Base-by-base conservation (phyloP, 1,140 invertebrate genomes). In the Halotydeus destructor region DNA sequence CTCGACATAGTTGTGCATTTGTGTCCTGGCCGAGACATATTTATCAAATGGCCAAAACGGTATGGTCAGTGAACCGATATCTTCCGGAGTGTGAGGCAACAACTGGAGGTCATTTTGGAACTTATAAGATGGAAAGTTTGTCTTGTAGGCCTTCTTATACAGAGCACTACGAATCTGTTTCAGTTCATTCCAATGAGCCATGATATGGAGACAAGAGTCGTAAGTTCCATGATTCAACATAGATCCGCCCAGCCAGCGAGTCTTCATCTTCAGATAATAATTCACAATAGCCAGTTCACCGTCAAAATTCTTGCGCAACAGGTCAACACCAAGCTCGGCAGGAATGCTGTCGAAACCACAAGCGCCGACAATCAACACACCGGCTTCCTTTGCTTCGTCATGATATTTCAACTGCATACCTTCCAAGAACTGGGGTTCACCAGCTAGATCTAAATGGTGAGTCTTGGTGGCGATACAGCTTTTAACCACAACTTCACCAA, bases 391-490 rank as follows among this genome's bases (percentile, higher is more conserved):
- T 0, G 89, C 89, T 38, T 65, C 57, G 39, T 74, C 63, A 52
- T 80, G 65, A 58, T 89, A 86, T 49, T 76, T 62, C 30, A 85
- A 54, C 56, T 84, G 78, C 64, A 89, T 81, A 21, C 52, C 63
- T 60, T 93, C 83, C 57, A 93, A 6, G 37, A 72, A 93, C 60
- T 74, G 67, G 1, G 82, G 76, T 61, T 94, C 88, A 12, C 81
- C 86, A 58, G 72, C 79, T n/a, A 96, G 74, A 63, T 97, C 89
- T 4, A 96, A 69, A 58, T 91, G 75, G 64, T 86, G 73, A 0
- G 84, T 74, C 46, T 69, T 69, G 37, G 3, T 43, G 38, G 74
- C 72, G 31, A 97, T 69, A 50, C 85, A 89, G 3, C 84, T 79
- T 53, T 76, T 75, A 0, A 94, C 74, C n/a, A 96, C 78, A n/a